phyloP scores from a whole-genome alignment of 2,888 invertebrate genomes.

The Drosophila merina region DNA sequence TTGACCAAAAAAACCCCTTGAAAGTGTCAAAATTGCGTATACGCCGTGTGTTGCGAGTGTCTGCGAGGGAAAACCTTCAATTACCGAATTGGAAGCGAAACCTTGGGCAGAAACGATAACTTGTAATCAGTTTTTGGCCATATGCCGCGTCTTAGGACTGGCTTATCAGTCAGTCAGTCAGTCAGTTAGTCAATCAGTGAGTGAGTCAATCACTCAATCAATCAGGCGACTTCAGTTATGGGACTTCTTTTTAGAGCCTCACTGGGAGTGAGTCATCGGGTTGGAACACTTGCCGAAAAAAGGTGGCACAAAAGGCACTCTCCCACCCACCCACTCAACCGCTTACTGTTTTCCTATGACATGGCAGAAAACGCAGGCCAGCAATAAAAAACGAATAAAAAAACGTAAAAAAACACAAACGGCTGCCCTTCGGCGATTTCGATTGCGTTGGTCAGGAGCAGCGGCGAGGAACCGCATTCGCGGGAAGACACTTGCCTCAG shows the following conservation, averaged over 20 bases:
- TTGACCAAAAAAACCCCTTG: constrained; percentile 10
- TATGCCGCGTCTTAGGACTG: constrained; percentile 12
- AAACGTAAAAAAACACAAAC: not conserved
- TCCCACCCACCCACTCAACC: not conserved
- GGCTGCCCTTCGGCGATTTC: constrained; percentile 40
- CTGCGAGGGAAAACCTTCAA: constrained; percentile 2
- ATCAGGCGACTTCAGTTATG: too few species aligned
- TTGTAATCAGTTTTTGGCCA: constrained; percentile 17
- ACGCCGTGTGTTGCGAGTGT: not conserved
- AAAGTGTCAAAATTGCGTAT: constrained; percentile 22
- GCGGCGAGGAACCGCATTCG: not conserved
- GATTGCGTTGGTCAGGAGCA: constrained; percentile 62
- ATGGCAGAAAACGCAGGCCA: constrained; percentile 6
- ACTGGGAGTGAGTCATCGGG: not conserved
- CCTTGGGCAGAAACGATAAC: constrained; percentile 5
- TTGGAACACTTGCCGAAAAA: not conserved
- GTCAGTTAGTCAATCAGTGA: not conserved
- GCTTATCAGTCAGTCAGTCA: constrained; percentile 18
- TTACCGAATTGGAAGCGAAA: not conserved
- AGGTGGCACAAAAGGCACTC: constrained; percentile 1
- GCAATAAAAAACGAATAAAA: constrained; percentile 9
- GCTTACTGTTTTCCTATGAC: constrained; percentile 28
- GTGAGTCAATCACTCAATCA: constrained; percentile 8
- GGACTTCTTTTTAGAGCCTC: too few species aligned
- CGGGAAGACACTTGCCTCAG: too few species aligned